A percentile compares a stretch with the other conserved stretches of the same genome.
phyloP scores from a whole-genome alignment of 2,113 vertebrate genomes.

The Smithornis capensis region DNA sequence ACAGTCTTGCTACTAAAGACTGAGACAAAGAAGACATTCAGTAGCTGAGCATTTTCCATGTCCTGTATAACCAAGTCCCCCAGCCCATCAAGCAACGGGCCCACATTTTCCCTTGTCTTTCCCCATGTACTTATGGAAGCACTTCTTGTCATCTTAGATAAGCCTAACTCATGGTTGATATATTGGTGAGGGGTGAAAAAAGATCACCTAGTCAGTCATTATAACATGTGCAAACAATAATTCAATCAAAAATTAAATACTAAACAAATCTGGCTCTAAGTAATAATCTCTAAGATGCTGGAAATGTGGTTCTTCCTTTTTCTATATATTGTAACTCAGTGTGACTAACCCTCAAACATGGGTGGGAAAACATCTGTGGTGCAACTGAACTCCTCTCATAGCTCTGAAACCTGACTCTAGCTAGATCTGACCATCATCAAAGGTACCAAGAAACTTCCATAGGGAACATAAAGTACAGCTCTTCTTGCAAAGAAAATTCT shows the following conservation, averaged over 20 bases:
- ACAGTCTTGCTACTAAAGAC: background rate
- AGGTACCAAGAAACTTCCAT: background rate
- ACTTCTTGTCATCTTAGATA: background rate
- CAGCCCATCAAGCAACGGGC: fast-evolving
- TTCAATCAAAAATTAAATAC: background rate
- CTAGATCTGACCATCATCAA: background rate
- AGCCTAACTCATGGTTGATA: background rate
- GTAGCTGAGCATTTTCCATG: background rate
- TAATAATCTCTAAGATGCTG: background rate
- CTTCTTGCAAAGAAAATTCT: background rate
- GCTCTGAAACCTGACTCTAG: background rate
- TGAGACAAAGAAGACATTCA: background rate
- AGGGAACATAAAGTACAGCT: background rate
- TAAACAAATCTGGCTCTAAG: background rate
- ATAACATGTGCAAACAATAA: background rate
- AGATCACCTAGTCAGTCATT: background rate
- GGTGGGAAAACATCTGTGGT: background rate
- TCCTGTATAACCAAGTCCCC: background rate
- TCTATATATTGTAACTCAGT: background rate
- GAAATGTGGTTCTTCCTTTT: background rate
- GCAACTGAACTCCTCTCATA: background rate
- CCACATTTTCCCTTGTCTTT: background rate
- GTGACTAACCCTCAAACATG: background rate
- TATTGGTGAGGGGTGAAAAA: background rate
- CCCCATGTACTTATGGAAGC: background rate